Conservation (phyloP, 2,797 vertebrate genomes). For the Onychomys arenicola region DNA sequence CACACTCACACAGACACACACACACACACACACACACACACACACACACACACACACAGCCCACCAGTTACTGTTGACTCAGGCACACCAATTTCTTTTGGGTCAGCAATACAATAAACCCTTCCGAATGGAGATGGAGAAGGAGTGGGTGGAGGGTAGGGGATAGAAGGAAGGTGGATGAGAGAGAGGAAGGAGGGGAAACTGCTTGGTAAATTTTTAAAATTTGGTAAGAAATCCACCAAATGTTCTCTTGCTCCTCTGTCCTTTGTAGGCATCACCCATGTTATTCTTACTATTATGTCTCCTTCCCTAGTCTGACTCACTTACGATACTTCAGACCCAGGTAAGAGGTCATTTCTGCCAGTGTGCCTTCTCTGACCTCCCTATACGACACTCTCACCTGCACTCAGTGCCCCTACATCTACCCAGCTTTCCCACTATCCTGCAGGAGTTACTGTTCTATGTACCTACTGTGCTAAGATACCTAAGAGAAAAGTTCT, state of each 20-base stretch:
- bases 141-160: no score
- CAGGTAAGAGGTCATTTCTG: slow-evolving; percentile 8
- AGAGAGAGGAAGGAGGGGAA: no score
- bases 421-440: neutral
- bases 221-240: neutral
- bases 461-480: neutral
- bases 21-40: neutral
- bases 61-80: neutral
- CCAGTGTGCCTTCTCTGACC: slow-evolving; percentile 6
- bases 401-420: neutral
- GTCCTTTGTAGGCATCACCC: slow-evolving; percentile 20
- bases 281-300: neutral
- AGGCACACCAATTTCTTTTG: slow-evolving; percentile 40
- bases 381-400: slow-evolving; percentile 17
- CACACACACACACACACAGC: neutral
- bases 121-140: no score
- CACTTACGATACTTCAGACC: slow-evolving; percentile 32
- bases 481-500: neutral
- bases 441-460: slow-evolving; percentile 27
- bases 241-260: neutral
- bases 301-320: neutral
- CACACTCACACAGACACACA: neutral
- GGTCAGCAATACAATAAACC: neutral
- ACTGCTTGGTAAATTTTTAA: no score
- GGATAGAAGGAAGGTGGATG: no score